A percentile compares a stretch with the other conserved stretches of the same genome.
These are phyloP conservation scores for Polietes domitor DNA, from an alignment of 2,888 invertebrate species.

Conservation along the genomic window DNA sequence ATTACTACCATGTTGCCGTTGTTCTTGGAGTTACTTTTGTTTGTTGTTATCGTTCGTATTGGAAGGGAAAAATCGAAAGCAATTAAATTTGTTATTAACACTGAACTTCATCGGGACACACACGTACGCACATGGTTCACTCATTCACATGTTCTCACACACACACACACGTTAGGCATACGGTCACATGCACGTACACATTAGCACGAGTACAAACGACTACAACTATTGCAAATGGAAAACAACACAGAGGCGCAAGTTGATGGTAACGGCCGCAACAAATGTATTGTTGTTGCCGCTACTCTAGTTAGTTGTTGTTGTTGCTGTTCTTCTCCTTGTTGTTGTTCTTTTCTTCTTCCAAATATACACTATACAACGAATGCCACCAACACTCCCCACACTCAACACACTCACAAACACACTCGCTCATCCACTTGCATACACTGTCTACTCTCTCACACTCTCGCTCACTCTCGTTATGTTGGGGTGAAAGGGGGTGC, in stretches of 20 bases:
- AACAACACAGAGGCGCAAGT: conserved; percentile 35
- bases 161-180: neutral
- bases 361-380: conserved; percentile 13
- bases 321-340: neutral
- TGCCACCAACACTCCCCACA: conserved; percentile 37
- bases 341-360: conserved; percentile 25
- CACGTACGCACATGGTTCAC: conserved; percentile 23
- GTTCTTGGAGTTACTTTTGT: conserved; percentile 28
- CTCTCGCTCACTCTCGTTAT: neutral
- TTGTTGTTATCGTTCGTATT: conserved; percentile 31
- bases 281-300: conserved; percentile 34
- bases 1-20: conserved; percentile 23
- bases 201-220: conserved; percentile 4
- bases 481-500: neutral
- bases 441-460: neutral
- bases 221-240: neutral
- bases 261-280: conserved; percentile 62
- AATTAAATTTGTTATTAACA: conserved; percentile 78
- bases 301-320: neutral
- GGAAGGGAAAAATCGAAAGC: conserved; percentile 69
- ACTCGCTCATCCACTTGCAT: neutral
- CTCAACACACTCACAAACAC: neutral
- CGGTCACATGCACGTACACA: neutral
- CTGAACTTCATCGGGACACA: conserved; percentile 69
- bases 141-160: neutral